Conservation (phyloP, 2,113 vertebrate genomes). For the Meriones unguiculatus region DNA sequence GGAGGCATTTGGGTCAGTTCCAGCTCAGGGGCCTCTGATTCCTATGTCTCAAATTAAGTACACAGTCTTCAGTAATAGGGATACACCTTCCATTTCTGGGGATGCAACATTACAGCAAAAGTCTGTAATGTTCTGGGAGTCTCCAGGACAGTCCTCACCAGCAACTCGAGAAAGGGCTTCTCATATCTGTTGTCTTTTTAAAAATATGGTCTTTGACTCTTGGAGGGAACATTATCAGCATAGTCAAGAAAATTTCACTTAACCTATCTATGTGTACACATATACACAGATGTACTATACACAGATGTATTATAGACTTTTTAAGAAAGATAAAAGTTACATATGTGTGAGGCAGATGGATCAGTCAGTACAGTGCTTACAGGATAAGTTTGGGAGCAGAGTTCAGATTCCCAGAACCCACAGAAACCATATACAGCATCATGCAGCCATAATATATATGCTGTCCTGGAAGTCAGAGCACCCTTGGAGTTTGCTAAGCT, state of each 20-base stretch:
- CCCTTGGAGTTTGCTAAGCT: background rate
- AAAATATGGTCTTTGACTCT: background rate
- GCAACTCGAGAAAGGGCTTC: no score
- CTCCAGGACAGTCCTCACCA: no score
- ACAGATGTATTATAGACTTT: background rate
- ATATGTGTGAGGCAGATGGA: background rate
- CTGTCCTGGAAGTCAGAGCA: background rate
- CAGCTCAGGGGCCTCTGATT: background rate
- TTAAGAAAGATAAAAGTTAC: background rate
- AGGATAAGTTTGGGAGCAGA: no score
- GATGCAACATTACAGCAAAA: no score
- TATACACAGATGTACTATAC: background rate
- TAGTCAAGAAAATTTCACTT: background rate
- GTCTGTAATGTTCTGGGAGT: no score
- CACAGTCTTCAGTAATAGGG: background rate
- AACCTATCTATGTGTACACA: background rate
- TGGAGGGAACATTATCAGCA: background rate
- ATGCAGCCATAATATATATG: background rate
- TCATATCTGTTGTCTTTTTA: no score
- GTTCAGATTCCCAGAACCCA: no score
- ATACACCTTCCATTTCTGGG: background rate
- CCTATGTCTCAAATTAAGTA: background rate
- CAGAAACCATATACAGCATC: background rate
- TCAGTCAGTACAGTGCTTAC: no score
- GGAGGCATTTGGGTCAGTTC: background rate